Evolutionary conservation across 2,888 invertebrate species (phyloP).

Genomic region (Melolontha melolontha): DNA sequence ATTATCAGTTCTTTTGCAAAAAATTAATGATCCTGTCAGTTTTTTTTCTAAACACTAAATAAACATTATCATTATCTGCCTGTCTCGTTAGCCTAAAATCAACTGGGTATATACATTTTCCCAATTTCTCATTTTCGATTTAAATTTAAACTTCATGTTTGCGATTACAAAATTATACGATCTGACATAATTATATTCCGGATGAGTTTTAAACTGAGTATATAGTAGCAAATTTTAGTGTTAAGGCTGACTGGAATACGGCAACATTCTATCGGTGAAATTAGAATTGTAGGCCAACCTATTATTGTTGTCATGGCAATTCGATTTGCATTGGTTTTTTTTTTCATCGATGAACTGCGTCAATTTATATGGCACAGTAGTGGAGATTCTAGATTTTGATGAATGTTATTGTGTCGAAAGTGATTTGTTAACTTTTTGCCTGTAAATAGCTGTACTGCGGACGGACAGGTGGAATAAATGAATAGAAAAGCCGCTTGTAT

Average conservation of each 20-base stretch:
- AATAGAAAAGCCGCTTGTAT: conserved; percentile 2
- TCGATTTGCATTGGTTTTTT: conserved; percentile 12
- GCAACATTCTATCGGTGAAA: conserved; percentile 22
- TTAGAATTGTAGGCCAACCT: conserved; percentile 32
- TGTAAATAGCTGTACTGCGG: background rate
- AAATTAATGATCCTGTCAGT: conserved; percentile 33
- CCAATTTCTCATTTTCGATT: conserved; percentile 6
- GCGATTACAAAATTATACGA: background rate
- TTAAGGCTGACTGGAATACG: conserved; percentile 8
- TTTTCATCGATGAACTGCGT: background rate
- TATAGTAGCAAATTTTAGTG: conserved; percentile 9
- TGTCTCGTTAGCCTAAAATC: too few species aligned
- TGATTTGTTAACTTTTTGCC: conserved; percentile 29
- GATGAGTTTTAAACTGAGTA: background rate
- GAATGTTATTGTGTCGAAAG: conserved; percentile 28
- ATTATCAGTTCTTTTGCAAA: conserved; percentile 7
- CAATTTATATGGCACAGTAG: conserved; percentile 11
- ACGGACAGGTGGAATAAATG: conserved; percentile 10
- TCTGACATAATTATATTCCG: conserved; percentile 14
- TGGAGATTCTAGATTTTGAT: conserved; percentile 24
- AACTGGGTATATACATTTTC: background rate
- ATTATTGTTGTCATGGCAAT: conserved; percentile 30
- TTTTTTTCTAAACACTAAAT: conserved; percentile 5
- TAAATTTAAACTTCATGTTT: background rate
- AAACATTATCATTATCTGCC: too few species aligned